Evolutionary conservation across 2,797 vertebrate species (phyloP).

Genomic region (Parambassis ranga): DNA sequence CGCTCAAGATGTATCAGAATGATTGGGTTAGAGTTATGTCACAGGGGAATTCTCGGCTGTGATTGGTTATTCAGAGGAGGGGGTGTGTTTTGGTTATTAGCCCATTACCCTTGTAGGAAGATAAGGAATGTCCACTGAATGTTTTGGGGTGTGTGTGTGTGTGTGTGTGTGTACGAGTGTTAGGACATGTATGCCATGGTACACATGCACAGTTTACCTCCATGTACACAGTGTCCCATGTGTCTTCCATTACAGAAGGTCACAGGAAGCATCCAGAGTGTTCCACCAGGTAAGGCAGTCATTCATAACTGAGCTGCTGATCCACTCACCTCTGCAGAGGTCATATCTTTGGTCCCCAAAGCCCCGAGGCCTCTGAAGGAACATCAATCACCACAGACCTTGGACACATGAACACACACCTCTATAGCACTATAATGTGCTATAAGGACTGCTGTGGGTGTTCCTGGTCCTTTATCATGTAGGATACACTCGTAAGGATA

Average conservation of each 20-base stretch:
- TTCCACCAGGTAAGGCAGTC: slow-evolving; percentile 56
- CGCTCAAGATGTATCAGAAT: slow-evolving; percentile 24
- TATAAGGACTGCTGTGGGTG: slow-evolving; percentile 15
- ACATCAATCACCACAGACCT: slow-evolving; percentile 73
- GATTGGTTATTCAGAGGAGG: slow-evolving; percentile 29
- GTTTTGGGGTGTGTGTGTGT: slow-evolving; percentile 2
- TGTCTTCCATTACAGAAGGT: slow-evolving; percentile 58
- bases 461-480: neutral
- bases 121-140: slow-evolving; percentile 35
- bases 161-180: neutral
- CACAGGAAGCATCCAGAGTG: slow-evolving; percentile 27
- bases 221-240: slow-evolving; percentile 19
- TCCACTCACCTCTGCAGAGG: slow-evolving; percentile 67
- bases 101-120: slow-evolving; percentile 40
- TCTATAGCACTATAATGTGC: slow-evolving; percentile 31
- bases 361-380: slow-evolving; percentile 63
- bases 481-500: neutral
- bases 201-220: neutral
- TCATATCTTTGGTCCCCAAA: slow-evolving; percentile 63
- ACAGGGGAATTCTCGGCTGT: slow-evolving; percentile 22
- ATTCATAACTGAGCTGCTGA: slow-evolving; percentile 53
- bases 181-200: neutral
- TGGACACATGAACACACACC: slow-evolving; percentile 40
- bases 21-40: slow-evolving; percentile 42
- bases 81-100: slow-evolving; percentile 41